Evolutionary conservation across 1,140 invertebrate species (phyloP).

Genomic region (Xylocopa sonorina): DNA sequence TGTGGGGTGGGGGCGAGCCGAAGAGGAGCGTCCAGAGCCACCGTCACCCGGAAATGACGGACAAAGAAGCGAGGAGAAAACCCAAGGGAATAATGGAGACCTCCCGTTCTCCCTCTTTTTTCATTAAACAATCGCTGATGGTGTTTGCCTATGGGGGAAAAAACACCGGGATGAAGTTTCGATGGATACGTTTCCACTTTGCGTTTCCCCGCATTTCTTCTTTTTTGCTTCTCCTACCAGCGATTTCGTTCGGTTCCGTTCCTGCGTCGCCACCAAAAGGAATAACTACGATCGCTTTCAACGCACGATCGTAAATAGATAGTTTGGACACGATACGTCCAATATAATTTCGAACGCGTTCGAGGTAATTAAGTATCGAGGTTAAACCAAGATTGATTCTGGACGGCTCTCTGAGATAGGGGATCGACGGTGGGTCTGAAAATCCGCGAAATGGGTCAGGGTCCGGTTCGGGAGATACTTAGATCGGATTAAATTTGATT

Average conservation of each 20-base stretch:
- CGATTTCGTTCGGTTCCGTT: not conserved
- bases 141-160: not conserved
- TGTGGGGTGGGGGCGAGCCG: not conserved
- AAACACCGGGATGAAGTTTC: not conserved
- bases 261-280: too few relatives aligned
- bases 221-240: too few relatives aligned
- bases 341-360: not conserved
- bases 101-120: not conserved
- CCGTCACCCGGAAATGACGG: conserved; percentile 23
- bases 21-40: conserved; percentile 4
- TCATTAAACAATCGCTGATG: conserved; percentile 2
- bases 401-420: conserved; percentile 17
- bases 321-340: too few relatives aligned
- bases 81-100: not conserved
- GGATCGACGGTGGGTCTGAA: not conserved
- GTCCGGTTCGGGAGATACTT: conserved; percentile 17
- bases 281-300: too few relatives aligned
- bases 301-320: too few relatives aligned
- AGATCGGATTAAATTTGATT: conserved; percentile 17
- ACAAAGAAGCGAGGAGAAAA: not conserved
- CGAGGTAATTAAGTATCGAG: conserved; percentile 7
- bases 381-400: conserved; percentile 35
- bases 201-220: too few relatives aligned
- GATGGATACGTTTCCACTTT: too few relatives aligned
- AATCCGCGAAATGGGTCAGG: conserved; percentile 24